phyloP scores from a whole-genome alignment of 2,888 invertebrate genomes.

The Pristionchus exspectatus region DNA sequence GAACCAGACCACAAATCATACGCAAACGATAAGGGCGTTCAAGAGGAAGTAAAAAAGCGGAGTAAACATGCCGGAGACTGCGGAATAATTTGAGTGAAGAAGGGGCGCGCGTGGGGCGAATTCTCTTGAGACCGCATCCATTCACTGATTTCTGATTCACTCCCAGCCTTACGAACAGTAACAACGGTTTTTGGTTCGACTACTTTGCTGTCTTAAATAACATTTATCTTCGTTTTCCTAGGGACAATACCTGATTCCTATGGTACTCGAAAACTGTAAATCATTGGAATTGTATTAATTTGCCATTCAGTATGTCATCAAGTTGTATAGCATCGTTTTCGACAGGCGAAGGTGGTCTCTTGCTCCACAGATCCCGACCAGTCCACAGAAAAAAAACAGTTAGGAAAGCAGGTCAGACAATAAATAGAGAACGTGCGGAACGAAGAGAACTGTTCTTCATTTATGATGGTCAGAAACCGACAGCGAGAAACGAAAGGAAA shows the following conservation, averaged over 20 bases:
- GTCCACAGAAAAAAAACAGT: background rate
- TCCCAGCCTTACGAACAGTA: background rate
- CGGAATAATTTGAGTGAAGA: background rate
- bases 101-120: background rate
- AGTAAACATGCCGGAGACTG: background rate
- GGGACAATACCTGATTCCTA: no score
- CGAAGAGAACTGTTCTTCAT: background rate
- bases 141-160: conserved; percentile 18
- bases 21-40: background rate
- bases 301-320: background rate
- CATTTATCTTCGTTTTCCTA: no score
- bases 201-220: background rate
- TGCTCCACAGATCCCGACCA: background rate
- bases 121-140: background rate
- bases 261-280: no score
- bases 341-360: background rate
- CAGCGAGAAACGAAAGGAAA: background rate
- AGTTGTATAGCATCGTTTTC: background rate
- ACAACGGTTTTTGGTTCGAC: background rate
- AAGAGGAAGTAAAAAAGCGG: background rate
- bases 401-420: background rate
- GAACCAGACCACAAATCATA: background rate
- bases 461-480: background rate
- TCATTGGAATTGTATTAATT: no score
- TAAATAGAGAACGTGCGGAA: background rate